Percentiles rank a stretch among this genome's conserved stretches.
These are phyloP conservation scores for Andrena cerasifolii DNA, from an alignment of 1,140 invertebrate genomes.

Conservation along the genomic window DNA sequence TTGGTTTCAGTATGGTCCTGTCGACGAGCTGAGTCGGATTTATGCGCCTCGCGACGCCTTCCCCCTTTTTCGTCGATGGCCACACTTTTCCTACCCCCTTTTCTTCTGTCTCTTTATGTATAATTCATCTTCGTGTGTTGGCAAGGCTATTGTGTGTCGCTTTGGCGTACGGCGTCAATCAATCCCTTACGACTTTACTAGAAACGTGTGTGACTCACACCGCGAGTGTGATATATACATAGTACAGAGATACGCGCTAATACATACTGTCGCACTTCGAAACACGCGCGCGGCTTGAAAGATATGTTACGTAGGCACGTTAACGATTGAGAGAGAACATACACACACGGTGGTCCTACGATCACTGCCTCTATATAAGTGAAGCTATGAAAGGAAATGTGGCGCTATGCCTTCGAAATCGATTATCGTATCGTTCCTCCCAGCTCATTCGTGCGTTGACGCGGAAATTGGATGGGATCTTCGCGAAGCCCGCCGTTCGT, in stretches of 20 bases:
- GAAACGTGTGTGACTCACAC: slow-evolving; percentile 21
- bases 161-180: neutral
- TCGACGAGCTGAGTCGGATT: neutral
- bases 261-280: neutral
- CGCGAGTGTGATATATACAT: slow-evolving; percentile 24
- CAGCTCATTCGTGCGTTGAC: no score
- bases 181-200: neutral
- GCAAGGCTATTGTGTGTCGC: neutral
- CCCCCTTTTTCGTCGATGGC: neutral
- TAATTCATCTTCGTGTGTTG: neutral
- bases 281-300: neutral
- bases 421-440: neutral
- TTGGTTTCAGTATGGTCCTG: slow-evolving; percentile 50
- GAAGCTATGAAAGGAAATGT: neutral
- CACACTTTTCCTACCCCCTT: neutral
- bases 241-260: neutral
- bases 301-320: slow-evolving; percentile 3
- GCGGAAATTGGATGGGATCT: neutral
- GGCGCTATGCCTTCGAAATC: neutral
- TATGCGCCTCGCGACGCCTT: no score
- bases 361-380: neutral
- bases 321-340: neutral
- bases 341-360: neutral
- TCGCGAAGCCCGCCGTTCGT: neutral
- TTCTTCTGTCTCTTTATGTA: neutral